phyloP scores from a whole-genome alignment of 2,888 invertebrate genomes.

The Protophormia terraenovae region DNA sequence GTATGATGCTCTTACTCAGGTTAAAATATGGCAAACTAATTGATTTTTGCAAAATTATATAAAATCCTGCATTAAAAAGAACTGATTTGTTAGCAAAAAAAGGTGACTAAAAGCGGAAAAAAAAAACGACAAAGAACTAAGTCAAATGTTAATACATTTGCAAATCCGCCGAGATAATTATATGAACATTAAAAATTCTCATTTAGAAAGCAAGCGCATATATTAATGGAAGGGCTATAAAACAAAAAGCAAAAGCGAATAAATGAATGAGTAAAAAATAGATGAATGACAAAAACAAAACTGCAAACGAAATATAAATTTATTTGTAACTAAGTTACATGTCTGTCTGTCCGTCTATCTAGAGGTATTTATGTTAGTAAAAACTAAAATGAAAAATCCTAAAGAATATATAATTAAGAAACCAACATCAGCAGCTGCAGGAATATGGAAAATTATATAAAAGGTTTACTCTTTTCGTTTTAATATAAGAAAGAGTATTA shows the following conservation, averaged over 20 bases:
- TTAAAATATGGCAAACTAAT: constrained; percentile 39
- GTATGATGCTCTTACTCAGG: constrained; percentile 6
- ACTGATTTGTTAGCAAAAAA: constrained; percentile 7
- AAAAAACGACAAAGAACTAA: constrained; percentile 10
- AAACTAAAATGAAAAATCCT: constrained; percentile 6
- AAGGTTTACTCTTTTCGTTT: neutral
- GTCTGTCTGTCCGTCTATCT: neutral
- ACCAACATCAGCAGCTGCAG: neutral
- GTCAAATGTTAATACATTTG: constrained; percentile 62
- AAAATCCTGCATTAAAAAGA: constrained; percentile 18
- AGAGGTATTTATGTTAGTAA: neutral
- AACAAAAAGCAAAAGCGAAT: neutral
- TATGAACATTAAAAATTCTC: constrained; percentile 65
- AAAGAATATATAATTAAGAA: constrained; percentile 42
- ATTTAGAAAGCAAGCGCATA: constrained; percentile 34
- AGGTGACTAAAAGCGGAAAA: constrained; percentile 28
- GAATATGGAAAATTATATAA: neutral
- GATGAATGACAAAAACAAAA: neutral
- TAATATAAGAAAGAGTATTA: constrained; percentile 29
- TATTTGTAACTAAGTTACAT: constrained; percentile 21
- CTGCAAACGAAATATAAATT: constrained; percentile 27
- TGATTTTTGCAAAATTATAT: constrained; percentile 4
- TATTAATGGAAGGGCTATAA: constrained; percentile 16
- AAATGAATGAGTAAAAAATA: neutral
- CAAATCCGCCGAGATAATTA: constrained; percentile 57